Evolutionary conservation across 2,113 vertebrate genomes (phyloP), one percentile per base, ranked within the genome.

Genomic region (Ictalurus furcatus): DNA sequence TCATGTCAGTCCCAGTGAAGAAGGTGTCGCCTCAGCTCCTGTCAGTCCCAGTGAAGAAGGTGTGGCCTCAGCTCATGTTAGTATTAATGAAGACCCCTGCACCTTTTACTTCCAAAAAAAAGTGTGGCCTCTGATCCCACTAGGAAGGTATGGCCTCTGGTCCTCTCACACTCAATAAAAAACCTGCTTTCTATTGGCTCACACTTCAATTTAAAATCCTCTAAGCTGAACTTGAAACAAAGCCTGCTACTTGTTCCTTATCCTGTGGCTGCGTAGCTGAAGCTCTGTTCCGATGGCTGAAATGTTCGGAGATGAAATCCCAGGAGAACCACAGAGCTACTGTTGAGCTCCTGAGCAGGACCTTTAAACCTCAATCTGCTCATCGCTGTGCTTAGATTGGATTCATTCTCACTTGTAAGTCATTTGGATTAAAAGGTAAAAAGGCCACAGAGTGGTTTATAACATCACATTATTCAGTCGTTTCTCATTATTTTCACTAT

Each of bases 381-480:
- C 37, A 76, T 21, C 21, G 16, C 44, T 6, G 44, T 54, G 44
- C 76, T 79, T n/a, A 52, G 76, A 54, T 79, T 52, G 74, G 74
- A 78, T 78, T 56, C 52, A 56, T 2, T 56, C 78, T 81, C 25
- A 79, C 25, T 52, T 54, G 52, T 54, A 81, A 81, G 16, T 81
- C 78, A 81, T 30, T 81, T 58, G 52, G 78, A 81, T 81, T 56
- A 56, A 56, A 81, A 81, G 52, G 78, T 56, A 81, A 56, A 81
- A 81, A 81, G 78, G 78, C 17, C 48, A 56, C 28, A 19, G n/a
- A 56, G 48, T 56, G 28, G 52, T 56, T 56, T 56, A 4, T 54
- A 80, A 80, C 74, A 79, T 56, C 52, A 19, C 52, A 81, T 81
- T 81, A 56, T 30, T 81, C 25, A n/a, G 25, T 56, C 30, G 2